phyloP scores from a whole-genome alignment of 2,797 vertebrate genomes.

The Gymnothorax javanicus region DNA sequence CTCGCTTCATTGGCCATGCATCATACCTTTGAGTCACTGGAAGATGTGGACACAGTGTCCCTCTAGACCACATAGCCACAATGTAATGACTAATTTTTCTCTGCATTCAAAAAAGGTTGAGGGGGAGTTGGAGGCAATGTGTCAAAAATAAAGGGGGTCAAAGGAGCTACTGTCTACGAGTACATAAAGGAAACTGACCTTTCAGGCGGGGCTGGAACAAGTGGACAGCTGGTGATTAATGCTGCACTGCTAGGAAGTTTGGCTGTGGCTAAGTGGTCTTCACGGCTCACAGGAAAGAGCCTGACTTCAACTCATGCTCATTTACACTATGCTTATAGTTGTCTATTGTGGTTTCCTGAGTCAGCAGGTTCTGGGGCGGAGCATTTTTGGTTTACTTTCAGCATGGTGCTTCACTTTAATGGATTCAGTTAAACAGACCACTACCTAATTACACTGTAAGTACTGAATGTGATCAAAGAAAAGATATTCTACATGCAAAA shows the following conservation, averaged over 20 bases:
- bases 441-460: too few relatives aligned
- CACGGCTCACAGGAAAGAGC: not conserved
- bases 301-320: not conserved
- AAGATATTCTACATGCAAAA: too few relatives aligned
- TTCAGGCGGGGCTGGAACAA: not conserved
- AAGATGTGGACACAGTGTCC: not conserved
- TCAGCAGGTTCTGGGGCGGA: too few relatives aligned
- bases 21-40: not conserved
- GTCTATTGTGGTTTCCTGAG: too few relatives aligned
- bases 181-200: slow-evolving; percentile 6
- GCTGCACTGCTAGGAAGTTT: not conserved
- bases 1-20: not conserved
- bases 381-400: too few relatives aligned
- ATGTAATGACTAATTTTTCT: not conserved
- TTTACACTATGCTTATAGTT: not conserved
- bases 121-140: not conserved
- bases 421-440: too few relatives aligned
- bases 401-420: too few relatives aligned
- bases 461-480: too few relatives aligned
- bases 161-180: not conserved
- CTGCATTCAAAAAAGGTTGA: not conserved
- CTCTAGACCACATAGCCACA: not conserved
- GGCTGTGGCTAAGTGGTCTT: not conserved
- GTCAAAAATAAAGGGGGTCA: not conserved
- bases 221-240: not conserved